Evolutionary conservation across 2,888 invertebrate genomes (phyloP).

Genomic region (Temnothorax unifasciatus): DNA sequence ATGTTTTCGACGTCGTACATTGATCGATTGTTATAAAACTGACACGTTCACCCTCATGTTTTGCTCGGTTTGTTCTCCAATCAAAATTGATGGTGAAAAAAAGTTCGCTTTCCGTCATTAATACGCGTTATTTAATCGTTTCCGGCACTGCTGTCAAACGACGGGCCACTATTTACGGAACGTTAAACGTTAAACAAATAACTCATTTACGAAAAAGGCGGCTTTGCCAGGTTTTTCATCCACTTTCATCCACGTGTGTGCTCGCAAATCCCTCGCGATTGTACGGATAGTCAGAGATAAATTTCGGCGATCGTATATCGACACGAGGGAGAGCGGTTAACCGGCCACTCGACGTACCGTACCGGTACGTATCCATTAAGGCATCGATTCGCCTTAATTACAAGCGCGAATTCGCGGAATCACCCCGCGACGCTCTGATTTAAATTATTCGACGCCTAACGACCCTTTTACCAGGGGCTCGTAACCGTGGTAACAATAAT

Average conservation of each 20-base stretch:
- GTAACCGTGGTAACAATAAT: constrained; percentile 67
- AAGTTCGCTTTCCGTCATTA: constrained; percentile 13
- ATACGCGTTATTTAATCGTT: constrained; percentile 44
- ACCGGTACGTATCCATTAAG: constrained; percentile 26
- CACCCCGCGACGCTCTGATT: constrained; percentile 62
- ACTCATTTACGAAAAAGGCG: constrained; percentile 42
- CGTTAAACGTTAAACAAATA: constrained; percentile 36
- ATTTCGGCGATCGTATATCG: constrained; percentile 37
- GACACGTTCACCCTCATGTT: background rate
- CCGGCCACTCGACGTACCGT: constrained; percentile 16
- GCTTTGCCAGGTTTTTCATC: constrained; percentile 19
- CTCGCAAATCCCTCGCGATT: background rate
- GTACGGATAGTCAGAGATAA: constrained; percentile 20
- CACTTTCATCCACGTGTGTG: no score
- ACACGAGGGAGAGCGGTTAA: background rate
- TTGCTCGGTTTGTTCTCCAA: background rate
- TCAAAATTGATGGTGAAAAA: constrained; percentile 39
- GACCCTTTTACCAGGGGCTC: constrained; percentile 70
- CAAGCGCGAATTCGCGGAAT: constrained; percentile 48
- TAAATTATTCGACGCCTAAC: constrained; percentile 73
- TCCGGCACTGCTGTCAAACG: constrained; percentile 27
- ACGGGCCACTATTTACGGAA: constrained; percentile 28
- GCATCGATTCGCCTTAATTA: constrained; percentile 72
- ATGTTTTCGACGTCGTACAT: background rate
- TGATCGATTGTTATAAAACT: constrained; percentile 45